Conservation (phyloP, 2,888 invertebrate species). For the Cyaniris semiargus region DNA sequence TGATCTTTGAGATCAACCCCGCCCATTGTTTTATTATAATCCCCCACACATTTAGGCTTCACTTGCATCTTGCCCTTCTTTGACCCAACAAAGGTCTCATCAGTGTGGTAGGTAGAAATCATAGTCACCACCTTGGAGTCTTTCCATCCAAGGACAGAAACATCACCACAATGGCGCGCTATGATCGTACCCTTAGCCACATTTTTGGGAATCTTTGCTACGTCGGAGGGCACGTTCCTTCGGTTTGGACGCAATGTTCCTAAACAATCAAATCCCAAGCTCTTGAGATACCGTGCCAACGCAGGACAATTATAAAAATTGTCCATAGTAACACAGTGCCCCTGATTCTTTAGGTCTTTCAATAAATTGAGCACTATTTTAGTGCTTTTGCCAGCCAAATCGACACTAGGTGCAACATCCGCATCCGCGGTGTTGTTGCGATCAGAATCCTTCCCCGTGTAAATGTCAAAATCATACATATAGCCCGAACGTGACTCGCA, state of each 20-base stretch:
- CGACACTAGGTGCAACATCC: background rate
- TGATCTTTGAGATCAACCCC: slow-evolving; percentile 27
- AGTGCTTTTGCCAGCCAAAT: slow-evolving; percentile 20
- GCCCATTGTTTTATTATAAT: slow-evolving; percentile 44
- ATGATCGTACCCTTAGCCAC: slow-evolving; percentile 28
- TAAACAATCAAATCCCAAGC: slow-evolving; percentile 11
- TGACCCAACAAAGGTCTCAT: background rate
- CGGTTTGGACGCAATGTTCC: slow-evolving; percentile 19
- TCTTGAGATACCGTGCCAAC: slow-evolving; percentile 33
- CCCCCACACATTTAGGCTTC: background rate
- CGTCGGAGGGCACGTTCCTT: background rate
- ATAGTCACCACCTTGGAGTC: slow-evolving; percentile 39
- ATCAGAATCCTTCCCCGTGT: slow-evolving; percentile 4
- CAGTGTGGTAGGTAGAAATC: slow-evolving; percentile 34
- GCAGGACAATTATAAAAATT: slow-evolving; percentile 34
- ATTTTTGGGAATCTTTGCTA: background rate
- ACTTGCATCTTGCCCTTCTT: background rate
- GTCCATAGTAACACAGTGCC: slow-evolving; percentile 18
- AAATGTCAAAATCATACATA: slow-evolving; percentile 16
- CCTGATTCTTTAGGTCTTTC: background rate
- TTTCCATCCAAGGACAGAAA: slow-evolving; percentile 41
- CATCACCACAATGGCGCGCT: slow-evolving; percentile 40
- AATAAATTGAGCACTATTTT: slow-evolving; percentile 18
- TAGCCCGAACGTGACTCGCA: background rate
- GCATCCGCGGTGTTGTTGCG: background rate